These are phyloP conservation scores for Antheraea yamamai DNA, from an alignment of 2,888 invertebrate species.

Conservation along the genomic window DNA sequence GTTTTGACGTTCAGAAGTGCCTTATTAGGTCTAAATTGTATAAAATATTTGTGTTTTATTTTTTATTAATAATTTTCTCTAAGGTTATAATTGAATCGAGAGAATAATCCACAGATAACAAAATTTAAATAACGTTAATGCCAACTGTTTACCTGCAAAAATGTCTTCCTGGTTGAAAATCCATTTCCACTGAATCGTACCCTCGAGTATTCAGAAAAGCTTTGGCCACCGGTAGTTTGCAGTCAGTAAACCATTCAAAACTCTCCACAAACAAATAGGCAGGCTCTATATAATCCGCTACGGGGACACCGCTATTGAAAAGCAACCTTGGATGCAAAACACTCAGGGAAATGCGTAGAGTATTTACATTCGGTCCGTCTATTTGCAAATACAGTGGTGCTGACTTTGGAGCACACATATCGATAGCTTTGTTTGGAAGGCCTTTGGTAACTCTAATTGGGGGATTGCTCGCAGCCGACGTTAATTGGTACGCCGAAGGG, in stretches of 20 bases:
- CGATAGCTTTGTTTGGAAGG: slow-evolving; percentile 40
- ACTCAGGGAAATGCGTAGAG: slow-evolving; percentile 52
- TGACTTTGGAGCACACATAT: slow-evolving; percentile 56
- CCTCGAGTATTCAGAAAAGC: slow-evolving; percentile 56
- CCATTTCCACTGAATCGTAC: slow-evolving; percentile 56
- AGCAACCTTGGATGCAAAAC: slow-evolving; percentile 63
- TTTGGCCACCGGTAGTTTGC: slow-evolving; percentile 47
- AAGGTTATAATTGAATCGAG: neutral
- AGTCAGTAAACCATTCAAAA: slow-evolving; percentile 67
- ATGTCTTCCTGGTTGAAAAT: slow-evolving; percentile 65
- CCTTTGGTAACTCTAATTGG: slow-evolving; percentile 48
- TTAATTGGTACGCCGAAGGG: slow-evolving; percentile 60
- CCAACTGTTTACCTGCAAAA: slow-evolving; percentile 55
- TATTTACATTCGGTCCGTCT: slow-evolving; percentile 57
- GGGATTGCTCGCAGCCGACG: slow-evolving; percentile 56
- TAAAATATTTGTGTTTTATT: no score
- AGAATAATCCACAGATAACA: neutral
- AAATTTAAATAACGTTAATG: neutral
- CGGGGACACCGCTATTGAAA: slow-evolving; percentile 51
- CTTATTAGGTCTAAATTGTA: no score
- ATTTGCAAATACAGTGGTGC: slow-evolving; percentile 69
- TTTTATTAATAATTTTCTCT: no score
- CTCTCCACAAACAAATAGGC: slow-evolving; percentile 62
- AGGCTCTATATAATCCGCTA: slow-evolving; percentile 57
- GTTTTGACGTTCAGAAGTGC: no score